A percentile compares a stretch with the other conserved stretches of the same genome.
phyloP scores from a whole-genome alignment of 2,113 vertebrate genomes.

The Larimichthys crocea region DNA sequence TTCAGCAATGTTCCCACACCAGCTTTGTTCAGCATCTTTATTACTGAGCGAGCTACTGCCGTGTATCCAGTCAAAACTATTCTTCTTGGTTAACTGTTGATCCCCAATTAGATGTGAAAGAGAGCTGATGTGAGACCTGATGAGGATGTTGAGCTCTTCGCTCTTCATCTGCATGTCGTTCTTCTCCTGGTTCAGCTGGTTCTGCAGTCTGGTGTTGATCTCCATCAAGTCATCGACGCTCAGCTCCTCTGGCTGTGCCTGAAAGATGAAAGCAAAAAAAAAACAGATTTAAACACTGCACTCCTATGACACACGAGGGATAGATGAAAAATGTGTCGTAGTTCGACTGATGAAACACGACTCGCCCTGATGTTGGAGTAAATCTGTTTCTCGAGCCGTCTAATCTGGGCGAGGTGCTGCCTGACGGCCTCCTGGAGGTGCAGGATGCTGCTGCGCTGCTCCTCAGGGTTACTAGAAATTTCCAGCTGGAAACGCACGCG shows the following conservation, averaged over 20 bases:
- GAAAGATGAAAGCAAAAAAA: conserved; percentile 7
- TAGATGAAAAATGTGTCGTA: too few species aligned
- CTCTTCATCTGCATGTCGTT: conserved; percentile 95
- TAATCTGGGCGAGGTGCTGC: conserved; percentile 95
- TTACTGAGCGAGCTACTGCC: too few species aligned
- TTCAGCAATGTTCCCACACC: too few species aligned
- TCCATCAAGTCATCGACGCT: conserved; percentile 89
- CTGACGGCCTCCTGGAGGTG: conserved; percentile 96
- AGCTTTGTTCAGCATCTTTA: too few species aligned
- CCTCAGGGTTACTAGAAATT: conserved; percentile 98
- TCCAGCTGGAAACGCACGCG: conserved; percentile 98
- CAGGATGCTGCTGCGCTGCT: conserved; percentile 97
- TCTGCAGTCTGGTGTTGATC: conserved; percentile 91
- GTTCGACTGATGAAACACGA: neutral
- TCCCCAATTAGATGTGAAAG: neutral
- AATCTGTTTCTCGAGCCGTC: conserved; percentile 97
- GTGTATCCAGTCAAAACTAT: too few species aligned
- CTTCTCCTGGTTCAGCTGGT: conserved; percentile 97
- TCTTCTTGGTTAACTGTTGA: too few species aligned
- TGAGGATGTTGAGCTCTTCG: conserved; percentile 98
- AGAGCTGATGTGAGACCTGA: conserved; percentile 84
- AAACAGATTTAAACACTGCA: neutral
- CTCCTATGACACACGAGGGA: neutral
- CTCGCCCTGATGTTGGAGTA: conserved; percentile 95
- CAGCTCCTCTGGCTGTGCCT: conserved; percentile 92